Evolutionary conservation across 2,113 vertebrate genomes (phyloP), one percentile per base, ranked within the genome.

Genomic region (Xiphophorus hellerii): DNA sequence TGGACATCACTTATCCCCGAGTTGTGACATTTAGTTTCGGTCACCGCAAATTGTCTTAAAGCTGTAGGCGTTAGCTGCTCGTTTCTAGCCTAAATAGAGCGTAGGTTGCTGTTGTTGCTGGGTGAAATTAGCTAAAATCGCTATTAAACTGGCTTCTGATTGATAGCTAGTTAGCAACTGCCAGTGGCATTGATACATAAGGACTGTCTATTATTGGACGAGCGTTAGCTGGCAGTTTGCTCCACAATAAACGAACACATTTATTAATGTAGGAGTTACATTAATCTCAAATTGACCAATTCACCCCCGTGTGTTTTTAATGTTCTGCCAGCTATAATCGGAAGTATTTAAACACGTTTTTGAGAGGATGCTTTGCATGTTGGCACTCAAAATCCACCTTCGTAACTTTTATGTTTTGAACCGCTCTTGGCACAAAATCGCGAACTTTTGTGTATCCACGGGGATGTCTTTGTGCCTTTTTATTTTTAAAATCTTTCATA

Each of bases 141-240:
- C 37, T 84, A 76, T 77, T 67, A 76, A 87, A 74, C 80, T 74
- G 83, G 66, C 80, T 87, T 63, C 77, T 87, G 86, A 92, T 90
- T 70, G 78, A 90, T 78, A 76, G 91, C 86, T 91, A 92, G 89
- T 89, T 90, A 88, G 88, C 90, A 68, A 73, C 76, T 80, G 78
- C 82, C 81, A 86, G 73, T 73, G 80, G 82, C 88, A 86, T 88
- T 87, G 81, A 89, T 84, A 77, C 78, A 75, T 29, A 80, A 73
- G 82, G 83, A 35, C 80, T 62, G 69, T 85, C 73, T 87, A 54
- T 88, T 88, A 84, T 77, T 75, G 86, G 73, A 73, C 44, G 60
- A 71, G 74, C 67, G 66, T 74, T 62, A 76, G 81, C 77, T 74
- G n/a, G 72, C 80, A 71, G 62, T 66, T 73, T 62, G 71, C 78